Base-by-base conservation (phyloP, 2,888 invertebrate genomes). In the Globia sparganii region DNA sequence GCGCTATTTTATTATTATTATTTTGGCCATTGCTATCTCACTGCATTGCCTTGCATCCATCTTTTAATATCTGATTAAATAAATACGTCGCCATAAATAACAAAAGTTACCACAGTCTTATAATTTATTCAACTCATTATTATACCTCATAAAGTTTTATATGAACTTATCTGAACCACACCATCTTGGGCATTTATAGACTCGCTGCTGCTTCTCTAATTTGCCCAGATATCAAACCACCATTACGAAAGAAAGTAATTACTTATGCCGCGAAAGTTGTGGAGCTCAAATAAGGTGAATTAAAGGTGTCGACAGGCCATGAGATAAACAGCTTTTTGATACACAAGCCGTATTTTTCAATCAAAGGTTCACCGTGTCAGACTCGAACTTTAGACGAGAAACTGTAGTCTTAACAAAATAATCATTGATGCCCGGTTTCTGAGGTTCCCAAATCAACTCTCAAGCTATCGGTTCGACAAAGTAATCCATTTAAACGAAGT, bases 251-350 rank as follows among this genome's bases (percentile, higher is more conserved):
- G 65, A 80, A 70, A 69, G 37, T 77, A 77, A 80, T 77, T 56
- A 79, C 46, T 18, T 58, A 78, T 65, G 72, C 82, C 34, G 77
- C 58, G 85, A 83, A 83, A 85, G 85, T 49, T 58, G 73, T 25
- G 46, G 13, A 34, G n/a, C 65, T 72, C 77, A 77, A 73, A 85
- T 85, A 81, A 71, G 73, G 77, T 62, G 49, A 65, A 65, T 65
- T 74, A 68, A 31, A 85, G 67, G 67, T 85, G 73, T 61, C 37
- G 5, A 58, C 49, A 34, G n/a, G 56, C 62, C 64, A 53, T 77
- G 85, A 4, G 68, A 81, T 25, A 72, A 65, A 61, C 70, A 4
- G 46, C 46, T 68, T 71, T 77, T 73, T 80, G 21, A 67, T 66
- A 4, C 3, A 59, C 28, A n/a, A 43, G 40, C 25, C 59, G 15